Base-by-base conservation (phyloP, 2,113 vertebrate genomes). In the Poeciliopsis prolifica region DNA sequence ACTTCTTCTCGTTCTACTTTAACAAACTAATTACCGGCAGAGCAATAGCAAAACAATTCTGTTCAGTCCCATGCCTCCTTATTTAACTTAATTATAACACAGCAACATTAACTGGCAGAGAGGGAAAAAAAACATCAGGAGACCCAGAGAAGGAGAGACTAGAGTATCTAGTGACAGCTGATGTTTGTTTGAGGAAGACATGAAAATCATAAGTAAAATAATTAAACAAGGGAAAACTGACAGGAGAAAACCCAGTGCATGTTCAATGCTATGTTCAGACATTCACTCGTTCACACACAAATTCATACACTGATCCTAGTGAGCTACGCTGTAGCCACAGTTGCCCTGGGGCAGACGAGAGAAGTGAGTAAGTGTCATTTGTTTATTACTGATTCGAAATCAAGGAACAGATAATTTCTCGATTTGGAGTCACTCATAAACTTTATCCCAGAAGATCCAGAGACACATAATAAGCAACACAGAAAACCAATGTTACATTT, bases 21-120 rank as follows among this genome's bases (percentile, higher is more conserved):
- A 88, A 89, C 80, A 88, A 91, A 88, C 85, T 90, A 92, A 93
- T 93, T 92, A 93, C 77, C 81, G 40, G 62, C 72, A 31, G 65
- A 76, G 79, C 61, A 5, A 68, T 74, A 78, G 90, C 88, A 75
- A 86, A 68, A 87, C 64, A 65, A 85, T 92, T 88, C 85, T 80
- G 78, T 83, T 85, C 65, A 65, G 69, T 88, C 75, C 77, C 77
- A 58, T 75, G 77, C 61, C 80, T 83, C 72, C 72, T 83, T 74
- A 71, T 84, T 86, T 85, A 83, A 80, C 70, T 61, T 77, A 81
- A 78, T 76, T 73, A 79, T 82, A 82, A 85, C 30, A 28, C 79
- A 87, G 78, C 77, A 40, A 61, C n/a, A 35, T 68, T 61, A 68
- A 62, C 71, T 74, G 70, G 67, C 51, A 62, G 35, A 67, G 26